These are phyloP conservation scores for Apodemia hepburni DNA, from an alignment of 2,888 invertebrate species.

Conservation along the genomic window DNA sequence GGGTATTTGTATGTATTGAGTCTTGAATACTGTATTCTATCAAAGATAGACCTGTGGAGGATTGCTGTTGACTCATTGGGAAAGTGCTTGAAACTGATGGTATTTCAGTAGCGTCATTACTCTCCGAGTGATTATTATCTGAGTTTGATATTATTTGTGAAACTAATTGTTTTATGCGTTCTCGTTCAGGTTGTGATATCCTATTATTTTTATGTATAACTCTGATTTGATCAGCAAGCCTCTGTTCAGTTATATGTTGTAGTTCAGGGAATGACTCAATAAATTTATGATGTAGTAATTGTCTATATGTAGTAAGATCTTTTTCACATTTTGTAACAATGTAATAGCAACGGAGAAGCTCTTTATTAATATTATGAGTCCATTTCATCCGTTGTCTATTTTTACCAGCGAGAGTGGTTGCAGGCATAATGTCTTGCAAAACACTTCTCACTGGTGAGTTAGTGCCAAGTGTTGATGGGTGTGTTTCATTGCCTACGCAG, in stretches of 20 bases:
- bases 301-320: slow-evolving; percentile 21
- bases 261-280: slow-evolving; percentile 20
- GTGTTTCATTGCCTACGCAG: not conserved
- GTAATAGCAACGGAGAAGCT: slow-evolving; percentile 26
- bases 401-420: slow-evolving; percentile 25
- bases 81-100: not conserved
- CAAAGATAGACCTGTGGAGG: not conserved
- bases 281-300: slow-evolving; percentile 16
- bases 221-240: slow-evolving; percentile 23
- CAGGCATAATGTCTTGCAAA: not conserved
- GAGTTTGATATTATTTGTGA: not conserved
- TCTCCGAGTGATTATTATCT: not conserved
- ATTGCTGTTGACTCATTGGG: not conserved
- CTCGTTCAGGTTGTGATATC: slow-evolving; percentile 19
- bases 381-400: slow-evolving; percentile 28
- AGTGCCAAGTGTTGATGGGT: not conserved
- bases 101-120: not conserved
- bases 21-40: not conserved
- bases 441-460: not conserved
- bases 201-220: slow-evolving; percentile 25
- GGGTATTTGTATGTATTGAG: not conserved
- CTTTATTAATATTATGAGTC: slow-evolving; percentile 24
- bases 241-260: slow-evolving; percentile 20
- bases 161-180: slow-evolving; percentile 8
- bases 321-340: slow-evolving; percentile 19